phyloP scores from a whole-genome alignment of 2,888 invertebrate genomes.

The Chaetogeoica ovagalla region DNA sequence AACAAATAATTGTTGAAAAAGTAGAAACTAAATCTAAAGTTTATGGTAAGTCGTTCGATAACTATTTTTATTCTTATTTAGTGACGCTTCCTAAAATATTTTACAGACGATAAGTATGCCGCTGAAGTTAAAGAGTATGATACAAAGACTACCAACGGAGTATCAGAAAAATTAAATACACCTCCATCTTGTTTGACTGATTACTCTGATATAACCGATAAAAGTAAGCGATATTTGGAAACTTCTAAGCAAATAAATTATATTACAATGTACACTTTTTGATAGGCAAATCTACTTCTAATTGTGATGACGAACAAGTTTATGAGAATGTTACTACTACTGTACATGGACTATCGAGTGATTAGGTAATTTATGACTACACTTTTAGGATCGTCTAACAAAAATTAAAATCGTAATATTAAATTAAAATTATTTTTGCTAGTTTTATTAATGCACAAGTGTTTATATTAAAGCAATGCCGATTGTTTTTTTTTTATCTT shows the following conservation, averaged over 20 bases:
- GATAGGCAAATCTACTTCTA: slow-evolving; percentile 17
- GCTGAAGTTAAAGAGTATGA: slow-evolving; percentile 46
- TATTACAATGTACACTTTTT: not conserved
- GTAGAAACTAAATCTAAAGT: slow-evolving; percentile 13
- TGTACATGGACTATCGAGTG: not conserved
- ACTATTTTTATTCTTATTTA: not conserved
- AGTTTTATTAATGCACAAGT: slow-evolving; percentile 11
- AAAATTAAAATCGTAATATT: slow-evolving; percentile 21
- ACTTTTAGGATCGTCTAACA: slow-evolving; percentile 14
- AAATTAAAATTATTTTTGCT: slow-evolving; percentile 11
- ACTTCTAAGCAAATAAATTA: not conserved
- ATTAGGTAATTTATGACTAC: slow-evolving; percentile 21
- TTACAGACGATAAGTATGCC: slow-evolving; percentile 44
- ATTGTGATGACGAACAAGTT: slow-evolving; percentile 27
- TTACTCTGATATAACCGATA: slow-evolving; percentile 11
- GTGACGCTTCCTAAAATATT: not conserved
- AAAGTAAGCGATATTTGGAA: slow-evolving; percentile 8
- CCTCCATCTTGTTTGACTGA: slow-evolving; percentile 26
- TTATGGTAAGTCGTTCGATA: slow-evolving; percentile 3
- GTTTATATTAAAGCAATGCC: slow-evolving; percentile 9
- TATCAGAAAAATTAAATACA: slow-evolving; percentile 4
- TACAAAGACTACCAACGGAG: slow-evolving; percentile 17
- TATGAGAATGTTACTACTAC: slow-evolving; percentile 1
- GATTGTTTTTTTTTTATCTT: slow-evolving; percentile 2
- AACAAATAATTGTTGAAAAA: slow-evolving; percentile 25